These are phyloP conservation scores for Apamea crenata DNA, from an alignment of 2,888 invertebrate genomes.

Conservation along the genomic window DNA sequence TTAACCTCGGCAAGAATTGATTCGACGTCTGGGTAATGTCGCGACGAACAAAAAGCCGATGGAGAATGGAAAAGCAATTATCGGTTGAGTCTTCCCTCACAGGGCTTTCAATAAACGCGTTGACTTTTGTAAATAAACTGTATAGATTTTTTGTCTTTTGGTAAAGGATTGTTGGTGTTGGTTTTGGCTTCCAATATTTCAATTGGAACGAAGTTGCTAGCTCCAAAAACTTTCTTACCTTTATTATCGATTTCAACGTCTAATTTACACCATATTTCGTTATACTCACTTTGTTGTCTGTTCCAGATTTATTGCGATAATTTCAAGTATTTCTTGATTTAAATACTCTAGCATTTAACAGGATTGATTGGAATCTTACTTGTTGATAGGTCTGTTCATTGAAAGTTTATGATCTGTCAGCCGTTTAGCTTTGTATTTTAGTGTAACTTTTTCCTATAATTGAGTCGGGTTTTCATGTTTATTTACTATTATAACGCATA, in stretches of 20 bases:
- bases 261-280: constrained; percentile 30
- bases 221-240: background rate
- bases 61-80: constrained; percentile 81
- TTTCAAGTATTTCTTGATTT: constrained; percentile 32
- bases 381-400: background rate
- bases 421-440: background rate
- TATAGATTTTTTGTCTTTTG: constrained; percentile 42
- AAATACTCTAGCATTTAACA: constrained; percentile 24
- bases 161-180: constrained; percentile 28
- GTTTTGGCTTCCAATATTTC: constrained; percentile 34
- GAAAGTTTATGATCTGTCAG: constrained; percentile 9
- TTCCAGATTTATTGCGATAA: constrained; percentile 6
- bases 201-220: background rate
- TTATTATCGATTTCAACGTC: constrained; percentile 7
- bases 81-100: constrained; percentile 71
- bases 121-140: constrained; percentile 65
- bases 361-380: constrained; percentile 26
- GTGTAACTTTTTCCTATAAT: no score
- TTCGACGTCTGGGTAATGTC: constrained; percentile 80
- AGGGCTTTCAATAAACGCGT: constrained; percentile 71
- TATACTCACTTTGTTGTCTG: constrained; percentile 16
- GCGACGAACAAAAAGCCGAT: constrained; percentile 73
- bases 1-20: constrained; percentile 79
- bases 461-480: background rate
- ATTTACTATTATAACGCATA: background rate